Evolutionary conservation across 1,140 invertebrate genomes (phyloP), one percentile per base, ranked within the genome.

Genomic region (Whitmania pigra): DNA sequence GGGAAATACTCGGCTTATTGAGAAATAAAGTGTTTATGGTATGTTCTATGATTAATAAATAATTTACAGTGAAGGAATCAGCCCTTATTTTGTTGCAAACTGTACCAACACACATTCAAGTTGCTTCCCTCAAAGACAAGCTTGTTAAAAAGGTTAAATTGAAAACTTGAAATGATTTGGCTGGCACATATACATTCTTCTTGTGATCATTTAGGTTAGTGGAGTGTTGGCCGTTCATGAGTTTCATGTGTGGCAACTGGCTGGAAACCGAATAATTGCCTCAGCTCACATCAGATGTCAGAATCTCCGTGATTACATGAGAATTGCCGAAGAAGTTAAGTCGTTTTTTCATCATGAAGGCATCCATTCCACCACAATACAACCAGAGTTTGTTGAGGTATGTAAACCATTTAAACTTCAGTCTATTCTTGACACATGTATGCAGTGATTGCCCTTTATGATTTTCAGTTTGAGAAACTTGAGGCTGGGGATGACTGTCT

Each of bases 1-100:
- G 11, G 13, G 9, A 49, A 49, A 49, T 49, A 49, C 43, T 49
- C 13, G 15, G 13, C 13, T 11, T 1, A 49, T 49, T 13, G 13
- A 17, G 15, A 11, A 17, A 49, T 49, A 49, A 15, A 17, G 0
- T 49, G 2, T 36, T 36, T 36, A 36, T 36, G 31, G 6, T 6
- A 36, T 36, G 6, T 36, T 6, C 6, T 3, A 36, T 36, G 31
- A 36, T 36, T 36, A 36, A 36, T 6, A 92, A 74, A 80, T 92
- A 11, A 83, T 93, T 74, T 90, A 92, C 2, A 84, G 83, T 86
- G 69, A 82, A 79, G 76, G 83, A 87, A 75, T 85, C 85, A 5
- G 83, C 84, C 9, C 78, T 85, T 53, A 86, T 87, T 73, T 76
- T 87, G 31, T 78, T 87, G 29, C 86, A 87, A 77, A 85, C 85